Base-by-base conservation (phyloP, 2,797 vertebrate species). In the Pygocentrus nattereri region DNA sequence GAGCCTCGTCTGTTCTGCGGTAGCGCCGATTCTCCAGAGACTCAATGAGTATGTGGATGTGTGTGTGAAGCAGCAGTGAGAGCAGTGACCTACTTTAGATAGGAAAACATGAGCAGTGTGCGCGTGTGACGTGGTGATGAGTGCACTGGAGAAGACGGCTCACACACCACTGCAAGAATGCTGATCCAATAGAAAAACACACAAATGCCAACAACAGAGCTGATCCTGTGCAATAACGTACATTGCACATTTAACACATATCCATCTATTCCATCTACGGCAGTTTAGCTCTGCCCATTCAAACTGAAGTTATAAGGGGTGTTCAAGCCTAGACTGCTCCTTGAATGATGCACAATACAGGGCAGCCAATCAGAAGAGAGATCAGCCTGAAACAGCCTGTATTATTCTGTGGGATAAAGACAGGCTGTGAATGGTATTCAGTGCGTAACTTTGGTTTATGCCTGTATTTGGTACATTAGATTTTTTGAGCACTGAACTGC, bases 41-140 rank as follows among this genome's bases (percentile, higher is more conserved):
- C 25, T 31, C 61, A 30, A 31, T 62, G 61, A 16, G 54, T 56
- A 49, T 50, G 49, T 52, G 50, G 16, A 15, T 52, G 50, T 18
- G 15, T 13, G 25, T 62, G 27, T 62, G 61, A 19, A 27, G 27
- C 12, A 62, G 15, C 23, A 62, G 61, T 31, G 12, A 62, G 61
- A 62, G 61, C 27, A 31, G 15, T 74, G 72, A 74, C 73, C 73
- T 44, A 44, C 15, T 75, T 62, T 59, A 25, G n/a, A 41, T 41
- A 7, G 73, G 56, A 47, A 23, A 3, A 25, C 41, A 23, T 41
- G 38, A 44, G 30, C 44, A 70, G 68, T 50, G 68, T 61, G 54
- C 56, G 62, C 34, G 38, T 68, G 62, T 67, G 85, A 83, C 44
- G 2, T 4, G 54, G 69, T 47, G 68, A 49, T 27, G 31, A 54